Evolutionary conservation across 2,113 vertebrate species (phyloP), one percentile per base, ranked within the genome.

Genomic region (Anoplopoma fimbria): DNA sequence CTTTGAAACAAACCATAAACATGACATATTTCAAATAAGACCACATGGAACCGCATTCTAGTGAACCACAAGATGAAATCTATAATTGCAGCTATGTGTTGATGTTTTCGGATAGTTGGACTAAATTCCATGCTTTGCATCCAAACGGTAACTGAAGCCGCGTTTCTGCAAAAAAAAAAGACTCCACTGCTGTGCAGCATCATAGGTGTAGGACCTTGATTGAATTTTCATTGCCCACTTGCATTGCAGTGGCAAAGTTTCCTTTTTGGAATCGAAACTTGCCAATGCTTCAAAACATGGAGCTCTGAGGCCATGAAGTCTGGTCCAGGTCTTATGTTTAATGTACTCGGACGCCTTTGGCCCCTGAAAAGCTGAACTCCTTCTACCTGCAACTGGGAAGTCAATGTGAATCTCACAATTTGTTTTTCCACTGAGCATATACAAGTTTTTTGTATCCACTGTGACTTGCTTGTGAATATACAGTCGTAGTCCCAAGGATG

Each of bases 171-270:
- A n/a, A n/a, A n/a, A n/a, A 84, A 58, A 58, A 71, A 40, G 10
- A 68, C 84, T 83, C 53, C 23, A 4, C 69, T 14, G 78, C 79
- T 69, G 58, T 47, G 81, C 6, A 51, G 75, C 62, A 47, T 68
- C 63, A 67, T 61, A 90, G 88, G 83, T 90, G 91, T 79, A 82
- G 84, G 67, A 74, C 27, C 71, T 45, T 77, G 79, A 90, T 87
- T 90, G 79, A 83, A 74, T 84, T 84, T 90, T 90, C 87, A 88
- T 82, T 89, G 75, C 89, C 89, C 85, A 89, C 82, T 85, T 88
- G 82, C 78, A 84, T 81, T 72, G 71, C 85, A 82, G 79, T 76
- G 87, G 67, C 76, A 70, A 78, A 9, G 78, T 84, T 91, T 90
- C 88, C 91, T 83, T 84, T 80, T n/a, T 88, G 86, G 84, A 81